phyloP scores from a whole-genome alignment of 2,888 invertebrate species.

The Julus scanicus region DNA sequence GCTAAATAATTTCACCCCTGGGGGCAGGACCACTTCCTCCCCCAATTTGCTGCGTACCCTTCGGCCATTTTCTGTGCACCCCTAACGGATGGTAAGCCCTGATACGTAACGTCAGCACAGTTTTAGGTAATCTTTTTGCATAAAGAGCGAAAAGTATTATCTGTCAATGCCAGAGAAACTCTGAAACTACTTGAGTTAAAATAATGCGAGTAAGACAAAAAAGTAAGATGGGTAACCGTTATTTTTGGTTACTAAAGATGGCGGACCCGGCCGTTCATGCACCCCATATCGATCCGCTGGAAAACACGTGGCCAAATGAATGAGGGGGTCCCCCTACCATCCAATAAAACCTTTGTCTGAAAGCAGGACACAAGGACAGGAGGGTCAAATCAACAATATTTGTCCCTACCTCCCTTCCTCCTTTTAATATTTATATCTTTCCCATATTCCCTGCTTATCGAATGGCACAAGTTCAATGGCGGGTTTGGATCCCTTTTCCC shows the following conservation, averaged over 20 bases:
- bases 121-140: too few relatives aligned
- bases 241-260: too few relatives aligned
- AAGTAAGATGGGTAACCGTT: too few relatives aligned
- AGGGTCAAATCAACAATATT: slow-evolving; percentile 38
- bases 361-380: slow-evolving; percentile 23
- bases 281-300: neutral
- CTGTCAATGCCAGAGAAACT: too few relatives aligned
- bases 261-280: neutral
- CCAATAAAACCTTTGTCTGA: slow-evolving; percentile 25
- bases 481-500: neutral
- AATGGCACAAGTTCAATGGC: slow-evolving; percentile 1
- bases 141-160: too few relatives aligned
- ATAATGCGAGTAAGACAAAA: too few relatives aligned
- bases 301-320: slow-evolving; percentile 5
- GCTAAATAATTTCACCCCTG: slow-evolving; percentile 20
- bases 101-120: neutral
- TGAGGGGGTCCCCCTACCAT: neutral
- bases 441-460: slow-evolving; percentile 24
- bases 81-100: neutral
- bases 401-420: neutral
- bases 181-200: too few relatives aligned
- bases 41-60: neutral
- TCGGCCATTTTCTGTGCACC: neutral
- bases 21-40: slow-evolving; percentile 9
- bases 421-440: slow-evolving; percentile 21